These are phyloP conservation scores for Orchesellides sinensis DNA, from an alignment of 2,888 invertebrate species.

Conservation along the genomic window DNA sequence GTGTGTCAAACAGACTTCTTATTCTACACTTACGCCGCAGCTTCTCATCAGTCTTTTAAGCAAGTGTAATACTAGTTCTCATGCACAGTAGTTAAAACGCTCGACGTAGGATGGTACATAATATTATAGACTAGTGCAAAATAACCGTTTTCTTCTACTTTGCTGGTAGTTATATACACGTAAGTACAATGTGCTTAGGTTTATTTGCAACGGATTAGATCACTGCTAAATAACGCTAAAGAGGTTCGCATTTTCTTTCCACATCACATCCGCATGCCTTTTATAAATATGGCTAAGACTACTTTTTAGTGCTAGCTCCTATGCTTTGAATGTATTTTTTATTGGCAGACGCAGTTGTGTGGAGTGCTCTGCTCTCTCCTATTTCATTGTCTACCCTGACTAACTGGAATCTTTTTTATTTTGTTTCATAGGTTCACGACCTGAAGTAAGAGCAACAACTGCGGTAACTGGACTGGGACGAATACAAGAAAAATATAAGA, in stretches of 20 bases:
- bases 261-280: constrained; percentile 61
- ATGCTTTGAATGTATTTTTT: constrained; percentile 42
- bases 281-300: constrained; percentile 60
- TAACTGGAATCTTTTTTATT: constrained; percentile 70
- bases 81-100: constrained; percentile 17
- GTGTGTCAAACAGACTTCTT: constrained; percentile 33
- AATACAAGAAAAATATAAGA: too few species aligned
- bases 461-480: constrained; percentile 45
- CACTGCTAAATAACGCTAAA: constrained; percentile 34
- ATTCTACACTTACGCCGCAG: constrained; percentile 34
- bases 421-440: constrained; percentile 69
- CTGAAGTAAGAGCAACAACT: constrained; percentile 63
- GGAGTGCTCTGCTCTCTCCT: constrained; percentile 33
- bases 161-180: constrained; percentile 31
- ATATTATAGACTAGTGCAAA: constrained; percentile 27
- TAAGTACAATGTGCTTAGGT: neutral
- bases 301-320: constrained; percentile 33
- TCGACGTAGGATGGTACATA: constrained; percentile 6
- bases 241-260: constrained; percentile 54
- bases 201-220: constrained; percentile 57
- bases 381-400: constrained; percentile 59
- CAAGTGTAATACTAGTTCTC: constrained; percentile 30
- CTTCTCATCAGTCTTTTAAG: neutral
- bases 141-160: constrained; percentile 60
- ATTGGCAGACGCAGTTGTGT: constrained; percentile 53